A percentile compares a stretch with the other conserved stretches of the same genome.
phyloP scores from a whole-genome alignment of 2,888 invertebrate genomes.

The Nemotelus pantherinus region DNA sequence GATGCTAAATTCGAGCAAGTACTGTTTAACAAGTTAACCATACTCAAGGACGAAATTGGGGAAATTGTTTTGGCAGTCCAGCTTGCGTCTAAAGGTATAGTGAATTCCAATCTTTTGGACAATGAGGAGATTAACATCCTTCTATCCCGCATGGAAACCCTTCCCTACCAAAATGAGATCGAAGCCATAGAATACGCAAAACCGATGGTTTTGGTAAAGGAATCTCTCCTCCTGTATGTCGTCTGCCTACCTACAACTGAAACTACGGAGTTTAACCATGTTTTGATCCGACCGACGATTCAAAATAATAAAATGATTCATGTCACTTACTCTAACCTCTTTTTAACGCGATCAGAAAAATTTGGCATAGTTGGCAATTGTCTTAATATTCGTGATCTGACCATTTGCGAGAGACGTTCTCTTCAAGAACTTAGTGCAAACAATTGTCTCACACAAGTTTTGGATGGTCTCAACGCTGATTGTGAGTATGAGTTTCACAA shows the following conservation, averaged over 20 bases:
- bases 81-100: neutral
- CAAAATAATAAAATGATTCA: conserved; percentile 8
- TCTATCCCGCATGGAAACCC: conserved; percentile 44
- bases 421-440: too few species aligned
- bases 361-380: too few species aligned
- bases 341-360: too few species aligned
- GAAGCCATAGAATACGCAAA: neutral
- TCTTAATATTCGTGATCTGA: too few species aligned
- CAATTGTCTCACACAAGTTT: too few species aligned
- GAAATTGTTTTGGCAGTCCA: conserved; percentile 5
- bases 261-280: too few species aligned
- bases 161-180: conserved; percentile 47
- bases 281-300: neutral
- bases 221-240: too few species aligned
- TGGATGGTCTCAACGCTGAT: too few species aligned
- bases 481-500: too few species aligned
- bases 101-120: conserved; percentile 8
- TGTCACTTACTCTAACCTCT: neutral
- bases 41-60: conserved; percentile 1
- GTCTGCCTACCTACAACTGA: too few species aligned
- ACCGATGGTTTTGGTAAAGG: neutral
- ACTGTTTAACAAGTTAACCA: conserved; percentile 1
- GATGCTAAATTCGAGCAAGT: neutral
- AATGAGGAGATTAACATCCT: neutral
- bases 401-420: too few species aligned